Evolutionary conservation across 2,888 invertebrate genomes (phyloP), one percentile per base, ranked within the genome.

Genomic region (Agriopis aurantiaria): DNA sequence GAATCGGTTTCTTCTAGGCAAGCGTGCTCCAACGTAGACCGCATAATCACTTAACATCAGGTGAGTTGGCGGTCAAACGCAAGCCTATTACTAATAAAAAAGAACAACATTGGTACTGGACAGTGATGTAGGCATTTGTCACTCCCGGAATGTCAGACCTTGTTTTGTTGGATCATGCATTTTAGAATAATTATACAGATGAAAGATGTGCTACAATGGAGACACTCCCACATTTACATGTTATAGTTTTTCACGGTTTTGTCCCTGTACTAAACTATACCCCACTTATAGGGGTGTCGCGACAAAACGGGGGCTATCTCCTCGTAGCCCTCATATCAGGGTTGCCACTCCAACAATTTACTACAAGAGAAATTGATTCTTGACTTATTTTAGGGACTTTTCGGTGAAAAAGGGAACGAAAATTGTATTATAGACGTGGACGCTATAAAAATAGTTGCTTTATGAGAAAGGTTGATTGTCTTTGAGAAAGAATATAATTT

Each of bases 171-270:
- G 14, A 51, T 10, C 46, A 0, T 14, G 12, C 48, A 14, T 48
- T 48, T 48, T 48, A 48, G 6, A n/a, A 12, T n/a, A n/a, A n/a
- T n/a, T n/a, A 7, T 48, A 12, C 10, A 46, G 12, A n/a, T 48
- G 48, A 14, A 3, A 17, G 11, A 17, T 10, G 9, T 11, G 9
- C n/a, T 12, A 74, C 75, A 81, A 79, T 72, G 85, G 69, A 75
- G 71, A 78, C 83, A 23, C 45, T 1, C 63, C 74, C 74, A 75
- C 77, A 86, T 87, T 87, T 78, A 78, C 87, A 87, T 87, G 84
- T 85, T 83, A 85, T 84, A 87, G 87, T 87, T 86, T 87, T 87
- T 86, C 82, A 80, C 78, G 78, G 81, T 75, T 81, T 80, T 75
- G 78, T 79, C 80, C 84, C 77, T 68, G 67, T 78, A 73, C 77